phyloP scores from a whole-genome alignment of 2,797 vertebrate genomes.

The Menidia menidia region DNA sequence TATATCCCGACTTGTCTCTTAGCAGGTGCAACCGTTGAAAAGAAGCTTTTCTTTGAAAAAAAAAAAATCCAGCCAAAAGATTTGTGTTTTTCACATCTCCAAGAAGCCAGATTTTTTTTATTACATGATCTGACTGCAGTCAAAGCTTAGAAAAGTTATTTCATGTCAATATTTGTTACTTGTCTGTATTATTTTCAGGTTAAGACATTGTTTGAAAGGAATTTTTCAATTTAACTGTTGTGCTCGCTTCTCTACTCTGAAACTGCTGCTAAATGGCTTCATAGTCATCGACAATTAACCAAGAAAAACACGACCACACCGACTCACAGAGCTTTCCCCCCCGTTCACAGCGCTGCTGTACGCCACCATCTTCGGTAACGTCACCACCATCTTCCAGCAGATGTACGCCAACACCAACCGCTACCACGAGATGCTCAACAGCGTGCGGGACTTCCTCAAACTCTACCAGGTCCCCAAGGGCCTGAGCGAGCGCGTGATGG shows the following conservation, averaged over 20 bases:
- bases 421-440: slow-evolving; percentile 97
- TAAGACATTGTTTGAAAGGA: background rate
- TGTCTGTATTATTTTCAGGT: background rate
- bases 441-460: slow-evolving; percentile 95
- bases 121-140: background rate
- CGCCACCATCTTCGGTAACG: slow-evolving; percentile 97
- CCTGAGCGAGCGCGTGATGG: slow-evolving; percentile 95
- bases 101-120: background rate
- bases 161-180: background rate
- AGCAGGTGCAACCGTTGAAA: too few species aligned
- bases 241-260: too few species aligned
- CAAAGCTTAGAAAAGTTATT: background rate
- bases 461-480: slow-evolving; percentile 97
- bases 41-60: too few species aligned
- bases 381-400: slow-evolving; percentile 98
- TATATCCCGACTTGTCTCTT: too few species aligned
- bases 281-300: too few species aligned
- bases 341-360: slow-evolving; percentile 90
- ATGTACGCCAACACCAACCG: slow-evolving; percentile 98
- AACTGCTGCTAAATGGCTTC: background rate
- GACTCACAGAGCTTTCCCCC: too few species aligned
- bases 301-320: too few species aligned
- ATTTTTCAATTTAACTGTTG: background rate
- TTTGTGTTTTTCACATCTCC: too few species aligned
- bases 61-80: too few species aligned